A percentile compares a stretch with the other conserved stretches of the same genome.
These are phyloP conservation scores for Cosmopolites sordidus DNA, from an alignment of 2,888 invertebrate genomes.

Conservation along the genomic window DNA sequence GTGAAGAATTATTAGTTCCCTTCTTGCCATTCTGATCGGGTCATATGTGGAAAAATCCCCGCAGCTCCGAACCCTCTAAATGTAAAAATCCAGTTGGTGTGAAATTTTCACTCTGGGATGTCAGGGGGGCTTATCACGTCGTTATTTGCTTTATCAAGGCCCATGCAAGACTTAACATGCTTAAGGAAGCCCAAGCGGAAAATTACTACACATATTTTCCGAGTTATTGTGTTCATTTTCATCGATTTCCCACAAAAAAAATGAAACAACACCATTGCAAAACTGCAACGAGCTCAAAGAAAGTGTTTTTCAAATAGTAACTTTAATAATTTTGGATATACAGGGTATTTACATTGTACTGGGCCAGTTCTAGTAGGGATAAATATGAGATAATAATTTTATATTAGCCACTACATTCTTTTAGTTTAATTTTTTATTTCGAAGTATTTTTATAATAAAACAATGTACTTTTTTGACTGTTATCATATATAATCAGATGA, in stretches of 20 bases:
- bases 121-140: slow-evolving; percentile 35
- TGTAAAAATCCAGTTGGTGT: slow-evolving; percentile 49
- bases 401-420: no score
- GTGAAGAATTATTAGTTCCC: no score
- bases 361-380: no score
- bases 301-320: background rate
- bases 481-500: no score
- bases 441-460: no score
- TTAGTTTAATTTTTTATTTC: no score
- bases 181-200: slow-evolving; percentile 40
- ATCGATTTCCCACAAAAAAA: background rate
- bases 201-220: slow-evolving; percentile 38
- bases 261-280: no score
- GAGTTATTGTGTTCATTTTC: slow-evolving; percentile 13
- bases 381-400: no score
- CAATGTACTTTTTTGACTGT: no score
- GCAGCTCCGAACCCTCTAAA: slow-evolving; percentile 42
- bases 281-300: background rate
- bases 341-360: no score
- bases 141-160: slow-evolving; percentile 42
- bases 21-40: no score
- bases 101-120: slow-evolving; percentile 38
- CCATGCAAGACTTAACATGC: slow-evolving; percentile 47
- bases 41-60: background rate
- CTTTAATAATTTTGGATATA: no score